Percentiles rank a stretch among this genome's conserved stretches.
Evolutionary conservation across 2,113 vertebrate species (phyloP).

Genomic region (Nyctibius bracteatus): DNA sequence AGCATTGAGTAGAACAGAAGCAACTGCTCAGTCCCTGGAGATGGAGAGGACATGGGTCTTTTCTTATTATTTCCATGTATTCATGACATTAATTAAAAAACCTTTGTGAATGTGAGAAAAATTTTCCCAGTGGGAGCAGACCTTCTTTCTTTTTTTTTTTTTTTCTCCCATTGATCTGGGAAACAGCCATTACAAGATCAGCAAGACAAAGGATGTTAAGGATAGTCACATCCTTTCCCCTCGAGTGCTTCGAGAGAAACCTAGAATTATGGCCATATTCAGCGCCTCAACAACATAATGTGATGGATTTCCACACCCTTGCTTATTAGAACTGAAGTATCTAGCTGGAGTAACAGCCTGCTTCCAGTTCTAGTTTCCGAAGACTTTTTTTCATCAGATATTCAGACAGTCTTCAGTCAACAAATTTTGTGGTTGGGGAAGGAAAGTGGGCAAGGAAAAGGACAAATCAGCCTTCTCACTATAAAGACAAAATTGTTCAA

Average conservation of each 20-base stretch:
- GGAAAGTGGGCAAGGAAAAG: neutral
- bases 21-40: neutral
- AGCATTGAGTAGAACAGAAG: neutral
- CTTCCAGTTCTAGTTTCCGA: neutral
- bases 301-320: neutral
- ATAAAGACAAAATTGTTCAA: neutral
- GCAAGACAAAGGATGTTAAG: neutral
- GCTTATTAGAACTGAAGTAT: neutral
- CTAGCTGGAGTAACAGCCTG: neutral
- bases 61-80: neutral
- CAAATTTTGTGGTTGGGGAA: neutral
- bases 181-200: neutral
- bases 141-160: accelerated
- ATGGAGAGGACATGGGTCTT: neutral
- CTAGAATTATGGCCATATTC: neutral
- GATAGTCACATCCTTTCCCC: neutral
- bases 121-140: neutral
- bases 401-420: neutral
- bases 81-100: neutral
- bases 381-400: neutral
- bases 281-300: neutral
- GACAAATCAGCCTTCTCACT: neutral
- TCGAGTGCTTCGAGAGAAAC: neutral
- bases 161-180: neutral
- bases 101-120: neutral